Evolutionary conservation across 2,797 vertebrate genomes (phyloP), one percentile per base, ranked within the genome.

Genomic region (Australoheros facetus): DNA sequence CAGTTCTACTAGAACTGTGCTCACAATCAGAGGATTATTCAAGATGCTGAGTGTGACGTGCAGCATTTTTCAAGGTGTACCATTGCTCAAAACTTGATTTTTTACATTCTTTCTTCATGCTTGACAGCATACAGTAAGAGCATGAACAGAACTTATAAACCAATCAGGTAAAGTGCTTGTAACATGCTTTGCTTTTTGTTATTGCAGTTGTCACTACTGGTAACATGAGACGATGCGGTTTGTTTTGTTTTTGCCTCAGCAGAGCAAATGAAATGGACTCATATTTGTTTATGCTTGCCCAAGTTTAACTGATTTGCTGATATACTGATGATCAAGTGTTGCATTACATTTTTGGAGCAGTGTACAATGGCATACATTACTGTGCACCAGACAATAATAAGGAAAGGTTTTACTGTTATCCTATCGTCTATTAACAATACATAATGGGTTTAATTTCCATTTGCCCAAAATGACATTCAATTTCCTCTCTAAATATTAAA

Each of bases 121-220:
- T 28, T 4, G 3, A 53, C 23, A 37, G 39, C 75, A 82, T 17
- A 54, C 19, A 45, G 13, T 1, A 12, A 28, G 8, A 30, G 37
- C 55, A 42, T 82, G 82, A 80, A 70, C 55, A 78, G 17, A 60
- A 34, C 16, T 30, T 3, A 42, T 12, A 71, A 55, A 42, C 70
- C 73, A 80, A 75, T 85, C 37, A 78, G 48, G 34, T 62, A 64
- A 10, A 51, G 23, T 1, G 2, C 4, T 21, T 8, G 13, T 2
- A 2, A 55, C 9, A 16, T 19, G 21, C 28, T 28, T 56, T 11
- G 37, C 3, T 21, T 21, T 19, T 8, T 4, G 17, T 1, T 10
- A 10, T 3, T 37, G 3, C 34, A 37, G 8, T 37, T 37, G 34
- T 10, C 9, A 37, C 37, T 10, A 37, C 37, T 37, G 37, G 3